Evolutionary conservation across 2,888 invertebrate genomes (phyloP), one percentile per base, ranked within the genome.

Genomic region (Ophion ellenae): DNA sequence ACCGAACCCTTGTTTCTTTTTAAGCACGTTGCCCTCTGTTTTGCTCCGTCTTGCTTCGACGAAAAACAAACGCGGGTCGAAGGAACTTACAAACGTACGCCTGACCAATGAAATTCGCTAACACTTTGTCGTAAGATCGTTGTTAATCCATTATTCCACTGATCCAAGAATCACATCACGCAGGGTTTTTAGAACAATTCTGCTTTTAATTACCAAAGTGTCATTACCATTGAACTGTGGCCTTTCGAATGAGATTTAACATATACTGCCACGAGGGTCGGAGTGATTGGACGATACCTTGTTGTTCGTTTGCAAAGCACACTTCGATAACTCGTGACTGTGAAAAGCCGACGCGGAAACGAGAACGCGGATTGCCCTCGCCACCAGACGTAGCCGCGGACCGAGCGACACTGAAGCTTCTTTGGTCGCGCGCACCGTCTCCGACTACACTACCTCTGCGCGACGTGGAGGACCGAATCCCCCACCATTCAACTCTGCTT

Each of bases 341-440:
- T 20, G 70, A n/a, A 67, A 47, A 53, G 17, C 63, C 45, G 74
- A 53, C 24, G 24, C 66, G 47, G 64, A 70, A 61, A 40, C 53
- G 73, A 74, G 36, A 76, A 66, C 74, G 53, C 77, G 81, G 80
- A n/a, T 63, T 63, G 20, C 70, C 64, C 83, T 78, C 82, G 76
- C 85, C 80, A 91, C 91, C 91, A 88, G 87, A 90, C 90, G 90
- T 88, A 87, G 87, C 91, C 90, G 91, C 91, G 90, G 91, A 89
- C 91, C 91, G 91, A 94, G 92, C 93, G 90, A 93, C 90, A 94
- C 93, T 94, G 93, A 91, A 85, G 88, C 89, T 89, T 86, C 89
- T 87, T 87, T 87, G 87, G 88, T 87, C 89, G 90, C 90, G 90
- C 91, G 90, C 91, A 91, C 92, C 90, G 90, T 91, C 91, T 90